Evolutionary conservation across 2,797 vertebrate genomes (phyloP).

Genomic region (Acanthurus tractus): DNA sequence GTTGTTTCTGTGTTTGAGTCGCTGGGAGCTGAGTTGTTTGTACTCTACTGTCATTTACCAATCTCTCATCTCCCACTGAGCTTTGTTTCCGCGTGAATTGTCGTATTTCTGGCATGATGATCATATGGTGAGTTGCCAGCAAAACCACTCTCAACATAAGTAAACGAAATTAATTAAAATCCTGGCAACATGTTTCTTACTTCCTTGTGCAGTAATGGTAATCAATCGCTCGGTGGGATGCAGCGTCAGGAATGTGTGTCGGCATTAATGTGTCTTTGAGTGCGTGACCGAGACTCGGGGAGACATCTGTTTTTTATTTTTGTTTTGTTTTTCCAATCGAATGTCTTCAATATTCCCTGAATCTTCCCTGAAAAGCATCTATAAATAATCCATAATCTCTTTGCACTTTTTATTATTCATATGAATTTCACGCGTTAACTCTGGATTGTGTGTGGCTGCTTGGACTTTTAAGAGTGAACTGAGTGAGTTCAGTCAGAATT

Average conservation of each 20-base stretch:
- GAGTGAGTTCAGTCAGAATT: slow-evolving; percentile 20
- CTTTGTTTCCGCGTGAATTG: slow-evolving; percentile 23
- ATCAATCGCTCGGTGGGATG: slow-evolving; percentile 49
- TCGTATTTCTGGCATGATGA: slow-evolving; percentile 55
- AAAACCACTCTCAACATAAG: slow-evolving; percentile 36
- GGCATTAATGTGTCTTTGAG: slow-evolving; percentile 9
- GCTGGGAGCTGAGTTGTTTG: slow-evolving; percentile 4
- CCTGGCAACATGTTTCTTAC: slow-evolving; percentile 43
- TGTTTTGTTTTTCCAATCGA: slow-evolving; percentile 17
- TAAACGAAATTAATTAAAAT: slow-evolving; percentile 65
- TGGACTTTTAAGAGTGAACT: neutral
- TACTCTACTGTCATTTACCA: neutral
- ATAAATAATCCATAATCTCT: neutral
- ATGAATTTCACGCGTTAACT: neutral
- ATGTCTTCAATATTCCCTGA: slow-evolving; percentile 8
- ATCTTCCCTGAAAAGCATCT: slow-evolving; percentile 11
- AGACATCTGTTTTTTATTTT: slow-evolving; percentile 15
- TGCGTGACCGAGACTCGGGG: slow-evolving; percentile 1
- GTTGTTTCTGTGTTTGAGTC: neutral
- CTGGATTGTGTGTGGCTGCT: neutral
- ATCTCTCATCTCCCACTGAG: slow-evolving; percentile 21
- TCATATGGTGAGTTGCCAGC: slow-evolving; percentile 32
- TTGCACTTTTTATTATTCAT: neutral
- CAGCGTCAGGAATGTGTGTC: neutral
- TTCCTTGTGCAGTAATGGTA: slow-evolving; percentile 46